These are phyloP conservation scores for Malurus leucopterus DNA, from an alignment of 2,797 vertebrate genomes.

Conservation along the genomic window DNA sequence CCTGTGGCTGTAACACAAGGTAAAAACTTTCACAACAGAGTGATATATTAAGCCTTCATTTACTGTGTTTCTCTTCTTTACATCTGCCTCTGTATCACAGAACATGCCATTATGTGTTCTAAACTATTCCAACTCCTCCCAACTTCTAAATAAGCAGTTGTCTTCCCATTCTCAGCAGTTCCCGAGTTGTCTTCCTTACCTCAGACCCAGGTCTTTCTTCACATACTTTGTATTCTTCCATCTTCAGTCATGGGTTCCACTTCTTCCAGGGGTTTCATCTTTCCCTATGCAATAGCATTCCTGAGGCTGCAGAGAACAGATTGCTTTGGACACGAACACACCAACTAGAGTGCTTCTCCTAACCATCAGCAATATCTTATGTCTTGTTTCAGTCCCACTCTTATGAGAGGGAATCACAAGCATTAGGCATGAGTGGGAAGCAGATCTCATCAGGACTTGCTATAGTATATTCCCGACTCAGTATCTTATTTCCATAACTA, in stretches of 20 bases:
- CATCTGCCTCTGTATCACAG: neutral
- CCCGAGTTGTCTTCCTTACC: neutral
- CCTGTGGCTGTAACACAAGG: neutral
- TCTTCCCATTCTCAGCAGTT: neutral
- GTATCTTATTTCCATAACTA: neutral
- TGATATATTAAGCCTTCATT: neutral
- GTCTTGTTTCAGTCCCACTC: neutral
- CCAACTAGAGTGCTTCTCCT: neutral
- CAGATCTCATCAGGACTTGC: neutral
- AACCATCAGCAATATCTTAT: neutral
- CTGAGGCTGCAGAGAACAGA: neutral
- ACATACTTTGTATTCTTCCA: neutral
- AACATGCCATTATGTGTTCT: neutral
- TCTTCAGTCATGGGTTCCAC: neutral
- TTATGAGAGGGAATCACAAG: neutral
- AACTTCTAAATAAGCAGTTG: neutral
- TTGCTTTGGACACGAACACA: neutral
- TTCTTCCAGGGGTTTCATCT: neutral
- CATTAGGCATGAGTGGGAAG: neutral
- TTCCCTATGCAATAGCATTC: neutral
- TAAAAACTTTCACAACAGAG: neutral
- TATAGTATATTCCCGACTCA: neutral
- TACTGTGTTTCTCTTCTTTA: neutral
- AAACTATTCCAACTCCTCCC: neutral
- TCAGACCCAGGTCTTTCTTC: neutral